These are phyloP conservation scores for Gymnopithys bicolor DNA, from an alignment of 2,797 vertebrate genomes.

Conservation along the genomic window DNA sequence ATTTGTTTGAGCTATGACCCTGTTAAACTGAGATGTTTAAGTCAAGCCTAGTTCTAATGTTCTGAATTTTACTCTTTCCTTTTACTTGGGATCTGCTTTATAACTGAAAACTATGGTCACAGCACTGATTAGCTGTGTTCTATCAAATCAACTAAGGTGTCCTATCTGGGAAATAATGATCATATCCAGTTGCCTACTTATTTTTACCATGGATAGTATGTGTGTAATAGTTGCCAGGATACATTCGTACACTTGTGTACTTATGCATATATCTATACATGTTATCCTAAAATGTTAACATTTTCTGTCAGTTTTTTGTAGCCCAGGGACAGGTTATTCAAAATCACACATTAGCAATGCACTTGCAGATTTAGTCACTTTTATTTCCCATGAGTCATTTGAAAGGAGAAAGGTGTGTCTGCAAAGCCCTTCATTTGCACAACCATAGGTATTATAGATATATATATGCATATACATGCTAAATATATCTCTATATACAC, in stretches of 20 bases:
- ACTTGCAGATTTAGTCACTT: not conserved
- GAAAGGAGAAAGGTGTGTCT: not conserved
- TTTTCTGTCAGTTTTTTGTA: not conserved
- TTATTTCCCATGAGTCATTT: not conserved
- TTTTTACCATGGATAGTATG: not conserved
- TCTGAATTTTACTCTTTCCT: not conserved
- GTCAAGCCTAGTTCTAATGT: not conserved
- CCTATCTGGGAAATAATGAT: not conserved
- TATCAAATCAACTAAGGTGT: not conserved
- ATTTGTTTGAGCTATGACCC: not conserved
- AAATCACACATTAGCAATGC: not conserved
- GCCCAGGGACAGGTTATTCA: not conserved
- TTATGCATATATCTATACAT: not conserved
- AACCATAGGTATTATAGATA: not conserved
- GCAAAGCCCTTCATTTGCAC: not conserved
- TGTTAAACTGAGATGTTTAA: not conserved
- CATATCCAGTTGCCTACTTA: not conserved
- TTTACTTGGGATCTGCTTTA: not conserved
- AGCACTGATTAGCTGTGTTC: not conserved
- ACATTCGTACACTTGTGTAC: not conserved
- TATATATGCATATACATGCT: not conserved
- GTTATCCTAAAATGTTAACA: not conserved
- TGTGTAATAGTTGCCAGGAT: not conserved
- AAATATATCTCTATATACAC: not conserved
- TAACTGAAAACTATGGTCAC: not conserved